Evolutionary conservation across 1,140 invertebrate genomes (phyloP).

Genomic region (Fopius arisanus): DNA sequence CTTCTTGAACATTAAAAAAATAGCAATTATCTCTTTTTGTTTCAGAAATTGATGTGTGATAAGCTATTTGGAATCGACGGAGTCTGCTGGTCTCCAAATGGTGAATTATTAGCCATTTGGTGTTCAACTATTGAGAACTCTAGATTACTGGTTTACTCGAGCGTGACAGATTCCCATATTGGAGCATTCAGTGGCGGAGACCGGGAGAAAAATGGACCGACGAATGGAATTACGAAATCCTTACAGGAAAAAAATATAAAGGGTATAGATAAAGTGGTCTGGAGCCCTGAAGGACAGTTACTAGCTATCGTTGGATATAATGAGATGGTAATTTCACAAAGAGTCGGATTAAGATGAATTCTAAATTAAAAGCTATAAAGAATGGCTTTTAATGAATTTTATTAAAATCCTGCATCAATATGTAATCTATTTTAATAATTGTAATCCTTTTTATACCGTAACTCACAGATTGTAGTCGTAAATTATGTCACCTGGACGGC

Average conservation of each 20-base stretch:
- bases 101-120: constrained; percentile 59
- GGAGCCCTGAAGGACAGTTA: constrained; percentile 59
- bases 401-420: no score
- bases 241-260: constrained; percentile 36
- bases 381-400: no score
- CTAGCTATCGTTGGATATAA: constrained; percentile 57
- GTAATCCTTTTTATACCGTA: constrained; percentile 8
- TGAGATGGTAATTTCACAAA: constrained; percentile 59
- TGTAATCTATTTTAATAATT: no score
- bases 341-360: no score
- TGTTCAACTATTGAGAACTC: constrained; percentile 50
- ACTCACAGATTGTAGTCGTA: constrained; percentile 51
- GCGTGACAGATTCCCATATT: constrained; percentile 48
- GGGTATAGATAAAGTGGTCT: constrained; percentile 57
- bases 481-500: constrained; percentile 60
- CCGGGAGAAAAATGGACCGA: constrained; percentile 20
- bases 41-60: constrained; percentile 60
- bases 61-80: constrained; percentile 53
- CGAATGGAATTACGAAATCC: background rate
- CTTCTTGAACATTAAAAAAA: background rate
- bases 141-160: constrained; percentile 59
- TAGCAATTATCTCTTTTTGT: constrained; percentile 31
- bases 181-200: constrained; percentile 49
- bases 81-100: constrained; percentile 58
- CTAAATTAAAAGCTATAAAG: no score